Percentiles rank a stretch among this genome's conserved stretches.
Conservation (phyloP, 2,113 vertebrate species). For the Tylochromis polylepis region DNA sequence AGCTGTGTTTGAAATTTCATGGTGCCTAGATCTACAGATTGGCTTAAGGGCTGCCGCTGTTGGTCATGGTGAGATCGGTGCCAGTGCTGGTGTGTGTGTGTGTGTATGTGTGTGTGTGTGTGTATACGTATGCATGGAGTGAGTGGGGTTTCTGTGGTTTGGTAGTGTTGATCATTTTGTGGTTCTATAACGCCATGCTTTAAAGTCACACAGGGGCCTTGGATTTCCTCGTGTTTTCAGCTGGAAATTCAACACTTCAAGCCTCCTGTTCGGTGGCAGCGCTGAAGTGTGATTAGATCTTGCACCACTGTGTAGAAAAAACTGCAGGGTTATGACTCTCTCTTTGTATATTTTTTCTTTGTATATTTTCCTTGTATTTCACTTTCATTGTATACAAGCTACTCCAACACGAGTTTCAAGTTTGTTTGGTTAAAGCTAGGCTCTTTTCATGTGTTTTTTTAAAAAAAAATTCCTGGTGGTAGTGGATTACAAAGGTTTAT, state of each 20-base stretch:
- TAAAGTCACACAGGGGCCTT: slow-evolving; percentile 43
- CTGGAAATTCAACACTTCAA: slow-evolving; percentile 41
- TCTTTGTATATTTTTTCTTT: neutral
- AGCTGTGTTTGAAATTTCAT: slow-evolving; percentile 29
- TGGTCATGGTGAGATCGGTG: slow-evolving; percentile 3
- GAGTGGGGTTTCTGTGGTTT: slow-evolving; percentile 57
- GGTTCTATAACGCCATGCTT: slow-evolving; percentile 56
- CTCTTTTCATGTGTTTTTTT: neutral
- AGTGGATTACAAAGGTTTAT: slow-evolving; percentile 9
- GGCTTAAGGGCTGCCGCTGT: neutral
- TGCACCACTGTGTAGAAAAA: slow-evolving; percentile 14
- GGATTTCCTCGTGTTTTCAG: slow-evolving; percentile 48
- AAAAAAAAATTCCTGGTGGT: neutral
- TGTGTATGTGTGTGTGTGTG: neutral
- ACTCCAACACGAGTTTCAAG: neutral
- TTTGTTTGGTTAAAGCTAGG: slow-evolving; percentile 12
- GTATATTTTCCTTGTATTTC: slow-evolving; percentile 7
- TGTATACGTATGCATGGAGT: neutral
- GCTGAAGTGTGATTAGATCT: slow-evolving; percentile 39
- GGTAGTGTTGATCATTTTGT: slow-evolving; percentile 57
- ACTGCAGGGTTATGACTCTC: slow-evolving; percentile 8
- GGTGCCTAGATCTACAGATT: slow-evolving; percentile 1
- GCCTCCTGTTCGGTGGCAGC: neutral
- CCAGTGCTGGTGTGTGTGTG: neutral
- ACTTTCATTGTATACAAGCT: slow-evolving; percentile 11